These are phyloP conservation scores for Lithophane leautieri DNA, from an alignment of 2,888 invertebrate species.

Conservation along the genomic window DNA sequence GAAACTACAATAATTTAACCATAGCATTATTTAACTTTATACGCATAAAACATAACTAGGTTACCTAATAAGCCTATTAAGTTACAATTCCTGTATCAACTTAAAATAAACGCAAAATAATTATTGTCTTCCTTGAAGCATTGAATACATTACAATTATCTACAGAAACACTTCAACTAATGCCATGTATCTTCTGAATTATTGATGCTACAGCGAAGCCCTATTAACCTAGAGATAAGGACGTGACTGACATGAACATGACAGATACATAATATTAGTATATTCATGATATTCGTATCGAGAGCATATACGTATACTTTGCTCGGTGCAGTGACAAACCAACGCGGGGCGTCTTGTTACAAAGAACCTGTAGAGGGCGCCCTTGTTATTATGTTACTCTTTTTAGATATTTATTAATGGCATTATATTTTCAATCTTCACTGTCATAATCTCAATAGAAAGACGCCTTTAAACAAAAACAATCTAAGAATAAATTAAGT, in stretches of 20 bases:
- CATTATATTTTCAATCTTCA: not conserved
- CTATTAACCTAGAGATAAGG: slow-evolving; percentile 48
- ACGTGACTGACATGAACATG: slow-evolving; percentile 59
- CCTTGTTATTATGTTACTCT: slow-evolving; percentile 9
- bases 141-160: slow-evolving; percentile 24
- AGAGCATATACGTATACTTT: slow-evolving; percentile 27
- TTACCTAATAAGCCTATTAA: not conserved
- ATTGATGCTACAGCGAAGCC: slow-evolving; percentile 42
- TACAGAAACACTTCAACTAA: slow-evolving; percentile 30
- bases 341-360: slow-evolving; percentile 30
- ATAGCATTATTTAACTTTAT: not conserved
- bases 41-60: not conserved
- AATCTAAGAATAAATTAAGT: not conserved
- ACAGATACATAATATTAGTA: slow-evolving; percentile 49
- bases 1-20: not conserved
- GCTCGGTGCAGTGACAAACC: slow-evolving; percentile 24
- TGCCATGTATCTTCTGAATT: slow-evolving; percentile 48
- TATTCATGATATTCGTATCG: slow-evolving; percentile 49
- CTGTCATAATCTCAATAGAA: not conserved
- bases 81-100: slow-evolving; percentile 10
- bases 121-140: not conserved
- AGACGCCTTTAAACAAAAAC: not conserved
- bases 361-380: slow-evolving; percentile 9
- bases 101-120: slow-evolving; percentile 7
- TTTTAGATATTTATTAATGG: not conserved